Base-by-base conservation (phyloP, 92 coral and sea anemone genomes). In the Porites cylindrica region DNA sequence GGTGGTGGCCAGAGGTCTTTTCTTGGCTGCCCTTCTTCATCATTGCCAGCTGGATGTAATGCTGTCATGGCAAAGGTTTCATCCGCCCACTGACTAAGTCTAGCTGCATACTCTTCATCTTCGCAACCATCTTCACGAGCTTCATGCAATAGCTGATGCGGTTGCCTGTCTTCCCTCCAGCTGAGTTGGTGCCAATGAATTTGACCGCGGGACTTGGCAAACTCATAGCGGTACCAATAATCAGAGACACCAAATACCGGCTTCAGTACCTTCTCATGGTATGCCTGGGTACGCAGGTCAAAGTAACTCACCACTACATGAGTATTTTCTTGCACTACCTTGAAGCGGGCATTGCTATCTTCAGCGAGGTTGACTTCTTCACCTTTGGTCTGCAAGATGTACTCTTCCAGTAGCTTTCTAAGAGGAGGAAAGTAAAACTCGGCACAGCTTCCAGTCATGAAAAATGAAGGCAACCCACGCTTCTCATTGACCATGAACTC, bases 401-500 rank as follows among this genome's bases (percentile, higher is more conserved):
- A 32, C 38, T 32, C 38, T 32, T 32, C 38, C 38, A 32, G 38
- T 32, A 32, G 4, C 38, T 1, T 32, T 32, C 38, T 32, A 32
- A 32, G 38, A 32, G 38, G 38, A 32, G 38, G 38, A 32, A 32
- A 32, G 38, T 32, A 32, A 32, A 32, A 32, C 38, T 32, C 4
- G 38, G 38, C 38, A 2, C 38, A 32, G 38, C 38, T 32, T 32
- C 38, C 38, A 32, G 38, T 32, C 38, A 2, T 32, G 38, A 90
- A 90, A 86, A 80, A 90, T 14, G 92, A 85, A 8, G 88, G 91
- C 18, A 63, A 54, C n/a, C 91, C 94, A 51, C 58, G 85, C 69
- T 90, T 87, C 52, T 90, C 84, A 64, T 85, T 85, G 14, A 85
- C 88, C 88, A 76, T 85, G 77, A 85, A 85, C 82, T 86, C 79